A percentile compares a stretch with the other conserved stretches of the same genome.
Conservation (phyloP, 2,113 vertebrate species). For the Benitochromis conjunctus region DNA sequence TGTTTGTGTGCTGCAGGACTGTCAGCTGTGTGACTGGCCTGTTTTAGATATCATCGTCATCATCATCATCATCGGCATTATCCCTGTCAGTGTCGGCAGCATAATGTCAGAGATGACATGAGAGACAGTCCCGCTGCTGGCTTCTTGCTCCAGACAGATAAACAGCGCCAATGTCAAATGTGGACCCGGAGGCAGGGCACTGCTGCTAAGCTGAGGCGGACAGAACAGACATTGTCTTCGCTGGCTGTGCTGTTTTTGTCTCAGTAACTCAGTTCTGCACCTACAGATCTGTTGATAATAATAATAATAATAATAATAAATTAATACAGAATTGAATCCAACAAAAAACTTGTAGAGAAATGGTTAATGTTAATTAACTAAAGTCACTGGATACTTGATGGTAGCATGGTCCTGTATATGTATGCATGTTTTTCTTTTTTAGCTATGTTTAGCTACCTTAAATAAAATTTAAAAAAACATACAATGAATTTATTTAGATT, state of each 20-base stretch:
- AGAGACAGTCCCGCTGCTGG: neutral
- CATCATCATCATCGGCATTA: neutral
- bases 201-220: neutral
- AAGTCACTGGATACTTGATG: neutral
- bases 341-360: neutral
- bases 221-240: slow-evolving; percentile 44
- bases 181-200: neutral
- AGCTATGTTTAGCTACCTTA: neutral
- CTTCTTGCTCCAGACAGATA: slow-evolving; percentile 8
- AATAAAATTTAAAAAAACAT: neutral
- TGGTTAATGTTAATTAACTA: neutral
- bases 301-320: neutral
- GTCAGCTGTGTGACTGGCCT: slow-evolving; percentile 8
- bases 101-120: slow-evolving; percentile 23
- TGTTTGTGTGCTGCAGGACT: neutral
- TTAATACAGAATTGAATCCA: neutral
- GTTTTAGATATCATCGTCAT: neutral
- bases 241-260: neutral
- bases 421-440: neutral
- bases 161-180: neutral
- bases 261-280: neutral
- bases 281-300: neutral
- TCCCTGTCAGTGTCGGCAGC: neutral
- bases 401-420: neutral
- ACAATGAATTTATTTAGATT: neutral